A percentile compares a stretch with the other conserved stretches of the same genome.
phyloP scores from a whole-genome alignment of 2,888 invertebrate genomes.

The Apamea epomidion region DNA sequence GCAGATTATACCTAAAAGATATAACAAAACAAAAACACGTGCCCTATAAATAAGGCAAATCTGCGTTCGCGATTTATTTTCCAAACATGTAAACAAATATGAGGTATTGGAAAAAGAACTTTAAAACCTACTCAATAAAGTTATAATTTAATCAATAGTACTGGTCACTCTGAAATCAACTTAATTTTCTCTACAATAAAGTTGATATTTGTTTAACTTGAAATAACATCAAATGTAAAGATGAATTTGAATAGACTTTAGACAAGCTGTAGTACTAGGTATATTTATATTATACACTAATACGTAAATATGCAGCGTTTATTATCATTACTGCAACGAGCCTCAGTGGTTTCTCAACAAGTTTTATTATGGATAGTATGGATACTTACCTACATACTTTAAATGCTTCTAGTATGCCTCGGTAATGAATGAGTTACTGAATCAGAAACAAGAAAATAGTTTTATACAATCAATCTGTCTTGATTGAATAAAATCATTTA shows the following conservation, averaged over 20 bases:
- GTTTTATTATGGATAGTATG: slow-evolving; percentile 16
- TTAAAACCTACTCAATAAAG: background rate
- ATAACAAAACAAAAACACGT: slow-evolving; percentile 42
- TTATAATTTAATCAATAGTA: too few relatives aligned
- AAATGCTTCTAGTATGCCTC: slow-evolving; percentile 21
- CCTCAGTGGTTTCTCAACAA: slow-evolving; percentile 23
- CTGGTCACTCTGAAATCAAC: background rate
- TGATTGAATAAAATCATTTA: background rate
- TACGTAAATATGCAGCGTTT: slow-evolving; percentile 18
- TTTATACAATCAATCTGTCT: background rate
- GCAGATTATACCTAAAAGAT: slow-evolving; percentile 27
- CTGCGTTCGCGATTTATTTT: background rate
- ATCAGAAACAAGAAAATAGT: slow-evolving; percentile 20
- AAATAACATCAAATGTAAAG: too few relatives aligned
- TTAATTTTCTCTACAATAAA: background rate
- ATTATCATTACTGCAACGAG: slow-evolving; percentile 14
- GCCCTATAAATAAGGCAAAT: slow-evolving; percentile 11
- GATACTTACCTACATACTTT: slow-evolving; percentile 8
- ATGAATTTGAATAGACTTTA: background rate
- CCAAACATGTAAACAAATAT: background rate
- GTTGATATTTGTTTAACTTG: background rate
- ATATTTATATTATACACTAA: background rate
- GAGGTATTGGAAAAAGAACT: background rate
- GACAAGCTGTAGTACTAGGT: background rate
- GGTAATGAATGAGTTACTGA: slow-evolving; percentile 22